phyloP scores from a whole-genome alignment of 2,797 vertebrate species.

The Labeo calbasu region DNA sequence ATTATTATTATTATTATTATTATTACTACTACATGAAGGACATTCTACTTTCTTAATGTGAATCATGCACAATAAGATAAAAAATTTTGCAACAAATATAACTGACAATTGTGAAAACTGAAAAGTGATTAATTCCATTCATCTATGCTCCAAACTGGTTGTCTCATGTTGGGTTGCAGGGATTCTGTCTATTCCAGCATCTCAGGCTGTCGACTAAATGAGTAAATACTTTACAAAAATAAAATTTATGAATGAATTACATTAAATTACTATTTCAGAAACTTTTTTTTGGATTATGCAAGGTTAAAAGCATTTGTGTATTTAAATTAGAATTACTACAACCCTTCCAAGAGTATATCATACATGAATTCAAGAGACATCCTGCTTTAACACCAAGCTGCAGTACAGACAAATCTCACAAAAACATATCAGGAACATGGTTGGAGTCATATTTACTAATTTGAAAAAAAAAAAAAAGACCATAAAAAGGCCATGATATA shows the following conservation, averaged over 20 bases:
- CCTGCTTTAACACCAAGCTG: background rate
- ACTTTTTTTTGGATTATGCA: background rate
- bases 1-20: background rate
- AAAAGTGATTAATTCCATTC: background rate
- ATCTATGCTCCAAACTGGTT: background rate
- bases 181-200: background rate
- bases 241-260: background rate
- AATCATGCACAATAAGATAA: background rate
- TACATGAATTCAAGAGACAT: background rate
- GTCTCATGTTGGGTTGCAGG: background rate
- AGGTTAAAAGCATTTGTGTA: background rate
- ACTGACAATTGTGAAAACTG: no score
- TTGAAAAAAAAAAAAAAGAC: background rate
- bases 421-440: background rate
- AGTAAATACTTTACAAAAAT: background rate
- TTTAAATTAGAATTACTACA: background rate
- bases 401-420: background rate
- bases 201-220: background rate
- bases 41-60: background rate
- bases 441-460: background rate
- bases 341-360: background rate
- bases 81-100: no score
- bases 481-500: background rate
- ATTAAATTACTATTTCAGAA: background rate
- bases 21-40: background rate